phyloP scores from a whole-genome alignment of 2,113 vertebrate genomes.

The Petrocephalus zakoni region DNA sequence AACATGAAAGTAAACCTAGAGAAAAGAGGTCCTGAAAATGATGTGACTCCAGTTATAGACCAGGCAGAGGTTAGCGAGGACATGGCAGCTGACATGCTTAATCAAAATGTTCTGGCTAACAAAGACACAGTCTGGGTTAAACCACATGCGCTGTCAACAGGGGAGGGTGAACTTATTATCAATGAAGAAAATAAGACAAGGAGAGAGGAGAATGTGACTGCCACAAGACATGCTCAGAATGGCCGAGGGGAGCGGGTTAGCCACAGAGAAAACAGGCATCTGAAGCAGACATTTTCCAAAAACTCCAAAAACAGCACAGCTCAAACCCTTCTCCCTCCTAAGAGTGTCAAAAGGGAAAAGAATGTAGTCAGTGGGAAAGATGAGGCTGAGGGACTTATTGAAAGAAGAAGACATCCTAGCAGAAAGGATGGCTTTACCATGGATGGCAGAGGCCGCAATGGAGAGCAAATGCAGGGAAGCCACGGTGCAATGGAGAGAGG shows the following conservation, averaged over 20 bases:
- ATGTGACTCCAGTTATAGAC: not conserved
- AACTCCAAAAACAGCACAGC: not conserved
- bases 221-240: not conserved
- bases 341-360: not conserved
- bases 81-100: conserved; percentile 48
- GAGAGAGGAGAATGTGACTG: not conserved
- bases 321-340: not conserved
- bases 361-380: conserved; percentile 13
- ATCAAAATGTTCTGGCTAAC: conserved; percentile 38
- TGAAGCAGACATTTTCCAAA: not conserved
- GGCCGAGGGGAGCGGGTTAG: not conserved
- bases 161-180: not conserved
- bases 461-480: not conserved
- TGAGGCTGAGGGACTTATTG: not conserved
- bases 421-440: not conserved
- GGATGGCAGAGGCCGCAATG: not conserved
- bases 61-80: conserved; percentile 33
- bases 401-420: not conserved
- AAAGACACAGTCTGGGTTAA: conserved; percentile 33
- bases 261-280: conserved; percentile 42
- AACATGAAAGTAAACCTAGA: not conserved
- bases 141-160: not conserved
- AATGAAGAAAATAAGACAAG: not conserved
- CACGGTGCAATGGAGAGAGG: not conserved
- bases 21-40: conserved; percentile 14